Evolutionary conservation across 2,113 vertebrate species (phyloP).

Genomic region (Lepus europaeus): DNA sequence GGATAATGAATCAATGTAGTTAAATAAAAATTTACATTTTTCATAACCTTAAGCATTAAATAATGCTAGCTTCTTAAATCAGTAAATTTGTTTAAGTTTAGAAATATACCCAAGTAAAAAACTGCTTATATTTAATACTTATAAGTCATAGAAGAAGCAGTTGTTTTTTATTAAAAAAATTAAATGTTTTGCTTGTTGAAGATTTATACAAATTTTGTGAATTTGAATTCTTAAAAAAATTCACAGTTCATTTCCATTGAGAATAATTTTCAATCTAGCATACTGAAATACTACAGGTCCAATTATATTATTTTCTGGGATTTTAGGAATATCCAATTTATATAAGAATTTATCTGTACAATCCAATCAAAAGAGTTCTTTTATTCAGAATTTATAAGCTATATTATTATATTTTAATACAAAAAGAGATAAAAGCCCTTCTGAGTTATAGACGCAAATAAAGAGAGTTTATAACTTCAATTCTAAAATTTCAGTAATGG

Average conservation of each 20-base stretch:
- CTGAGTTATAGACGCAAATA: neutral
- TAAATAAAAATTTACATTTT: neutral
- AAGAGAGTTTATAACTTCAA: neutral
- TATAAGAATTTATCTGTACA: neutral
- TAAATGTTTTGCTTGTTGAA: neutral
- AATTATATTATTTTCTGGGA: slow-evolving; percentile 3
- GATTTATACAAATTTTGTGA: neutral
- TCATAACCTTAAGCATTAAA: neutral
- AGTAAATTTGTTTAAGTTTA: neutral
- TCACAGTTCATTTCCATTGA: neutral
- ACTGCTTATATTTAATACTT: neutral
- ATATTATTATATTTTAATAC: neutral
- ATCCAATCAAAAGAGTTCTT: neutral
- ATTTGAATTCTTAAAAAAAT: neutral
- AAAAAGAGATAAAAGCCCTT: neutral
- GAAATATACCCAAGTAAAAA: neutral
- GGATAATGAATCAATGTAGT: neutral
- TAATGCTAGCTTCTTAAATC: neutral
- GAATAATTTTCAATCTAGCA: neutral
- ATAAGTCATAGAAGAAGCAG: neutral
- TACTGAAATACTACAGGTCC: slow-evolving; percentile 1
- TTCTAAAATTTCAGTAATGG: neutral
- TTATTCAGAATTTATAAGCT: neutral
- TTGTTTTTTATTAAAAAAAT: neutral
- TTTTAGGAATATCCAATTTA: neutral